A percentile compares a stretch with the other conserved stretches of the same genome.
Conservation (phyloP, 2,113 vertebrate genomes). For the Cisticola juncidis region DNA sequence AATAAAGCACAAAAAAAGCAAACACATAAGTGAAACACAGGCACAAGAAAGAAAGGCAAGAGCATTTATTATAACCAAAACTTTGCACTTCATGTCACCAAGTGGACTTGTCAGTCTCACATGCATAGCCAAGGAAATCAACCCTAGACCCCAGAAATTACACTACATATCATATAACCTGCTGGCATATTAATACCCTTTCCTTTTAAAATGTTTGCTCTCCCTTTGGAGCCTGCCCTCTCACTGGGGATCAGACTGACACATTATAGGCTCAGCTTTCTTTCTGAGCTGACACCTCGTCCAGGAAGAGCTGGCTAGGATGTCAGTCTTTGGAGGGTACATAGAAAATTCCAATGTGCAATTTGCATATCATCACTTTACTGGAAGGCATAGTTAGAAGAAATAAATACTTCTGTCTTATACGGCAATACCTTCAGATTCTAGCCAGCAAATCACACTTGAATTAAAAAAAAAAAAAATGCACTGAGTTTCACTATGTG, state of each 20-base stretch:
- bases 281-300: conserved; percentile 44
- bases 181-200: conserved; percentile 59
- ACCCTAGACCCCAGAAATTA: conserved; percentile 46
- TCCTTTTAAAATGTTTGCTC: conserved; percentile 61
- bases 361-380: conserved; percentile 61
- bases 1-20: not conserved
- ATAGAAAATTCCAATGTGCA: conserved; percentile 49
- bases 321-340: conserved; percentile 43
- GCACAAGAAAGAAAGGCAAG: not conserved
- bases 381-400: not conserved
- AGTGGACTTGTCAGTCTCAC: conserved; percentile 39
- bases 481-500: not conserved
- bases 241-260: conserved; percentile 51
- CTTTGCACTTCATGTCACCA: conserved; percentile 9
- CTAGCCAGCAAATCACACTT: not conserved
- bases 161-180: conserved; percentile 38
- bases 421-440: not conserved
- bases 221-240: conserved; percentile 44
- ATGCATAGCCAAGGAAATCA: conserved; percentile 44
- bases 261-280: conserved; percentile 60
- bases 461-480: not conserved
- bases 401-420: not conserved
- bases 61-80: conserved; percentile 24
- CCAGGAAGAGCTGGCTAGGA: conserved; percentile 37
- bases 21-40: not conserved